Conservation (phyloP, 2,113 vertebrate species). For the Emydura subglobosa region DNA sequence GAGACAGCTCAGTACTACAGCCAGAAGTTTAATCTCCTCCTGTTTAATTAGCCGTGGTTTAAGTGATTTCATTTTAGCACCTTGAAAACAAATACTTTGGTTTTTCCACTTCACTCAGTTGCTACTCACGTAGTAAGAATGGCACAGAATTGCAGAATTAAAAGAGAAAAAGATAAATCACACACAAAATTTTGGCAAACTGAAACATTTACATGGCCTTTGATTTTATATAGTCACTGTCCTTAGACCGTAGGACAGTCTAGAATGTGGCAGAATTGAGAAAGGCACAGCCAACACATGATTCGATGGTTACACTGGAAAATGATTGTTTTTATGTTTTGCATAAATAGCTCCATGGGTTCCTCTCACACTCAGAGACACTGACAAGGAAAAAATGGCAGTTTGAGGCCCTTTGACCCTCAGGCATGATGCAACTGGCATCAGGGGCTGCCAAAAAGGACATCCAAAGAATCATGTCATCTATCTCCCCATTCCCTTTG, state of each 20-base stretch:
- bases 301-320: slow-evolving; percentile 42
- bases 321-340: slow-evolving; percentile 30
- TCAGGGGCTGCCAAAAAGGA: neutral
- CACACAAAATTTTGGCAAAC: neutral
- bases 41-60: neutral
- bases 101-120: neutral
- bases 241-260: neutral
- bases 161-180: neutral
- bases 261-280: neutral
- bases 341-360: slow-evolving; percentile 40
- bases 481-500: neutral
- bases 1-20: neutral
- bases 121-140: neutral
- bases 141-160: neutral
- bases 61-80: neutral
- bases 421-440: neutral
- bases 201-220: neutral
- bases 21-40: neutral
- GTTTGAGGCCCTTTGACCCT: neutral
- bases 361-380: slow-evolving; percentile 25
- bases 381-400: neutral
- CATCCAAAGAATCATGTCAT: neutral
- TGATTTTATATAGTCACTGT: neutral
- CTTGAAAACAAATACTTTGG: neutral
- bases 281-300: slow-evolving; percentile 29